Conservation (phyloP, 2,888 invertebrate species). For the Cataglyphis altisquamis region DNA sequence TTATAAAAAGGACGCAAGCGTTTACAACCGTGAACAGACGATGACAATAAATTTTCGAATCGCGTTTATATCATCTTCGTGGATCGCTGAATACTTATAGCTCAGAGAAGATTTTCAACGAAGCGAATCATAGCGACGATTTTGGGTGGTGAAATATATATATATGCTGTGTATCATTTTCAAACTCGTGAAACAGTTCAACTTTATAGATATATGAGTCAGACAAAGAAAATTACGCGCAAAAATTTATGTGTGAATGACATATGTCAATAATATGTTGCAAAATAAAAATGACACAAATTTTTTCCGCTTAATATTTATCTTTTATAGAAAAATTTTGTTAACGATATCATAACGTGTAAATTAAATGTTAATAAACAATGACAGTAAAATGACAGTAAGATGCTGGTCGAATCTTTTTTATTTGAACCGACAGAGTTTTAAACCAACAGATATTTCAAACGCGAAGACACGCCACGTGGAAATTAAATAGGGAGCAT, state of each 20-base stretch:
- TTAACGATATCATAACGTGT: not conserved
- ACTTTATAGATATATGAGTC: not conserved
- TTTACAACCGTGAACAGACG: slow-evolving; percentile 7
- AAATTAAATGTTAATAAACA: not conserved
- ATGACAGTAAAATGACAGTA: not conserved
- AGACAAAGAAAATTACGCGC: not conserved
- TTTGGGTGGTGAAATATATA: not conserved
- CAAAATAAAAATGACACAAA: not conserved
- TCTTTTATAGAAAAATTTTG: not conserved
- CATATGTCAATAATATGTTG: not conserved
- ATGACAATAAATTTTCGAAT: slow-evolving; percentile 31
- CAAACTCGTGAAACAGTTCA: not conserved
- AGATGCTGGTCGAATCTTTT: not conserved
- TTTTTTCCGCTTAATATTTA: not conserved
- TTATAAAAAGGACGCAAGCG: slow-evolving; percentile 8
- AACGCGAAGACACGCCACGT: slow-evolving; percentile 6
- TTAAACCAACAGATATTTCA: not conserved
- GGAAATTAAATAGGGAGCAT: slow-evolving; percentile 46
- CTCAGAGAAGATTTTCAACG: not conserved
- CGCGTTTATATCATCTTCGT: not conserved
- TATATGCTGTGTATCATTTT: not conserved
- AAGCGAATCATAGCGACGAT: not conserved
- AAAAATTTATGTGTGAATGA: not conserved
- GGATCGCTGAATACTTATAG: not conserved
- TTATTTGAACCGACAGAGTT: not conserved